Evolutionary conservation across 2,888 invertebrate species (phyloP).

Genomic region (Callinectes sapidus): DNA sequence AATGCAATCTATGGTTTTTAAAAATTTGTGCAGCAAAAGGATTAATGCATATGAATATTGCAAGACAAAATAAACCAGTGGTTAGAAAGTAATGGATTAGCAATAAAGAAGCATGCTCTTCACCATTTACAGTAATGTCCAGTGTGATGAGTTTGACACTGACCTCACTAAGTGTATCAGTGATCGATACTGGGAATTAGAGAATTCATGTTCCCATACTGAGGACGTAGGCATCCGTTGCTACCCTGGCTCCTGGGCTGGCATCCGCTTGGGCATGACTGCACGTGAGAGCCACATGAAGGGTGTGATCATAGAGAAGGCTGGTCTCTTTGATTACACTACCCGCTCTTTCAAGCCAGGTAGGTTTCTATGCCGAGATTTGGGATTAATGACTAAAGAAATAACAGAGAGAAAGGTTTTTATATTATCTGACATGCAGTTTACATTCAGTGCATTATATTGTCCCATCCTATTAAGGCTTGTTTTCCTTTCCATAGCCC

Average conservation of each 20-base stretch:
- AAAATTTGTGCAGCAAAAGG: not conserved
- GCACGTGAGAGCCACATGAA: slow-evolving; percentile 91
- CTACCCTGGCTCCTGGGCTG: slow-evolving; percentile 95
- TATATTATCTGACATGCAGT: not conserved
- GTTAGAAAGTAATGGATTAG: not conserved
- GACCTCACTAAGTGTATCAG: slow-evolving; percentile 88
- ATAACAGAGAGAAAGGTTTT: too few species aligned
- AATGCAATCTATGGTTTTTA: not conserved
- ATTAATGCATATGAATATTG: not conserved
- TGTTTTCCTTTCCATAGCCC: slow-evolving; percentile 78
- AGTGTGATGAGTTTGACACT: slow-evolving; percentile 91
- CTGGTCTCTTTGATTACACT: slow-evolving; percentile 94
- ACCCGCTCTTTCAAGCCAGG: slow-evolving; percentile 89
- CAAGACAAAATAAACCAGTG: not conserved
- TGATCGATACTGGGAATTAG: slow-evolving; percentile 85
- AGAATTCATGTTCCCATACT: slow-evolving; percentile 90
- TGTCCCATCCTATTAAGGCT: not conserved
- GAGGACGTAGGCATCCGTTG: slow-evolving; percentile 91
- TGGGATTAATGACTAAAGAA: not conserved
- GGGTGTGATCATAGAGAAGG: slow-evolving; percentile 91
- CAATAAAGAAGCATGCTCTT: not conserved
- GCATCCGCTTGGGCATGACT: slow-evolving; percentile 90
- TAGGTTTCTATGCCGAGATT: slow-evolving; percentile 72
- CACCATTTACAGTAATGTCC: slow-evolving; percentile 83
- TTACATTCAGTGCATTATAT: not conserved